These are phyloP conservation scores for Rhogogaster chlorosoma DNA, from an alignment of 2,888 invertebrate genomes.

Conservation along the genomic window DNA sequence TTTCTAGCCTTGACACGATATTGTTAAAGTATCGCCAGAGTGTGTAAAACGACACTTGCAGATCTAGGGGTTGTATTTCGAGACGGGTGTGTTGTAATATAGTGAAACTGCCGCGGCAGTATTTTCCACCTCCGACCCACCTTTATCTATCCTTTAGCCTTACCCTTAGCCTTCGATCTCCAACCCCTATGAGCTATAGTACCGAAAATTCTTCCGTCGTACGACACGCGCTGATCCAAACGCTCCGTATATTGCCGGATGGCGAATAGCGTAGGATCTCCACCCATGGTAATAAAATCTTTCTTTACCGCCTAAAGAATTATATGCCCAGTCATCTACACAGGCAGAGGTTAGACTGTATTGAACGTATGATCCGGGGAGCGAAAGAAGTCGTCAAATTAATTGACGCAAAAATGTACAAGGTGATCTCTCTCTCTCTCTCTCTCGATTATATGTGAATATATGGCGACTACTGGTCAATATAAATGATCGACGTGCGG, in stretches of 20 bases:
- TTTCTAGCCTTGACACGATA: conserved; percentile 49
- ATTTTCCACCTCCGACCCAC: not conserved
- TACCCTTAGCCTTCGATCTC: not conserved
- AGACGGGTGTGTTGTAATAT: conserved; percentile 47
- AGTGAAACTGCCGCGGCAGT: conserved; percentile 32
- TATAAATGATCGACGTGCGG: not conserved
- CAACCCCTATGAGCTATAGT: conserved; percentile 26
- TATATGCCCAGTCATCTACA: not conserved
- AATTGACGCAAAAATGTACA: no score
- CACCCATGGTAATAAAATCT: conserved; percentile 26
- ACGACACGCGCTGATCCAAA: not conserved
- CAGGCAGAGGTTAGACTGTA: not conserved
- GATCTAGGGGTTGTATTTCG: conserved; percentile 49
- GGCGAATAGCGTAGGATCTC: not conserved
- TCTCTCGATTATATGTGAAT: not conserved
- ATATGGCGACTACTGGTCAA: not conserved
- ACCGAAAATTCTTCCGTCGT: conserved; percentile 31
- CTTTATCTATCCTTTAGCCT: not conserved
- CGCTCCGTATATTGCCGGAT: not conserved
- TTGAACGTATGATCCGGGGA: not conserved
- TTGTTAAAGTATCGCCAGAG: conserved; percentile 47
- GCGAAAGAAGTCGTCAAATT: no score
- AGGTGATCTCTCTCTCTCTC: no score
- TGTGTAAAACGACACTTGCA: conserved; percentile 48
- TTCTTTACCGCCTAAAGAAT: not conserved